Base-by-base conservation (phyloP, 2,888 invertebrate species). In the Oegoconia quadripuncta region DNA sequence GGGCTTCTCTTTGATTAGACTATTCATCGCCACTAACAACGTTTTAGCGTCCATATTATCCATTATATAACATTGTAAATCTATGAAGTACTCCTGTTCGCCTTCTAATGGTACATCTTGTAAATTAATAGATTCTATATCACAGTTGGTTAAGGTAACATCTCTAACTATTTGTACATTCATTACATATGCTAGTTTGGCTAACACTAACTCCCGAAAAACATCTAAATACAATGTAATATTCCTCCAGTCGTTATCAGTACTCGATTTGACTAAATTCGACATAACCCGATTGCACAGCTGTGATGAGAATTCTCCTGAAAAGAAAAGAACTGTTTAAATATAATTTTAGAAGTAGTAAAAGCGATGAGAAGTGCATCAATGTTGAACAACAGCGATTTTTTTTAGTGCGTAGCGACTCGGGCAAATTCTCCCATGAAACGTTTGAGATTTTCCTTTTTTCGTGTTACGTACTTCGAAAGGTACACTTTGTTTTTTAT, bases 21-120 rank as follows among this genome's bases (percentile, higher is more conserved):
- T 83, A 72, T 91, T 91, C 81, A 93, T 93, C 33, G 90, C 88
- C 35, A 88, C 86, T 29, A 93, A 74, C 52, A 90, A 72, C 35
- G 88, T 87, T 50, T 92, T 88, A 14, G 89, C 83, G 32, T 89
- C 81, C 5, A 86, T 77, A 45, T 88, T 88, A 35, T 91, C 90
- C 55, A 50, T 69, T 38, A 82, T 45, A 52, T 94, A 93, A 52
- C 91, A 88, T 53, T 88, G 89, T 34, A 95, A 89, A 71, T 87
- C 86, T 42, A 84, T 61, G 60, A 79, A 81, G 44, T 46, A 52
- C 16, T 74, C 66, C 17, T 67, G 67, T 9, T 74, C 79, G 28
- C 55, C 49, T 22, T 72, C 67, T 45, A 84, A 55, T 14, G 74
- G 68, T 15, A 84, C 66, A 17, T 86, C 82, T 66, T 80, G 75